A percentile compares a stretch with the other conserved stretches of the same genome.
phyloP scores from a whole-genome alignment of 2,113 vertebrate species.

The Equus przewalskii region DNA sequence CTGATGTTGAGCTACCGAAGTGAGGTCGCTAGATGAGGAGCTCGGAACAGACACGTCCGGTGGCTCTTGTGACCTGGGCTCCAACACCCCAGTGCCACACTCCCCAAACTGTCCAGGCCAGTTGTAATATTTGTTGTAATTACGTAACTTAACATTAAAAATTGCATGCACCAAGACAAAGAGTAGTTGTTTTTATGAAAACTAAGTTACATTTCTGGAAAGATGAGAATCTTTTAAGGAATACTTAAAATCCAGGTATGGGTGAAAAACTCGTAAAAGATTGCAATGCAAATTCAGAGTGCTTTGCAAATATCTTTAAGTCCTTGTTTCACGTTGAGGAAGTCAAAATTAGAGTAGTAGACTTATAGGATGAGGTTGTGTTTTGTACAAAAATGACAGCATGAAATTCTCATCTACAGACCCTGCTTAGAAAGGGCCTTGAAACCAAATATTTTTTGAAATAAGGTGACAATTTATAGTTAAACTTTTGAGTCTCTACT shows the following conservation, averaged over 20 bases:
- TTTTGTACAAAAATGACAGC: neutral
- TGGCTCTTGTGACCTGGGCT: neutral
- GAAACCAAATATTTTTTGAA: neutral
- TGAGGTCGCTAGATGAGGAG: neutral
- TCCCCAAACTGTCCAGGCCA: neutral
- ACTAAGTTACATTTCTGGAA: slow-evolving; percentile 36
- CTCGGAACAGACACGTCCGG: neutral
- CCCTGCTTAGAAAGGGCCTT: neutral
- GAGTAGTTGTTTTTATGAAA: slow-evolving; percentile 49
- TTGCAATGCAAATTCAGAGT: neutral
- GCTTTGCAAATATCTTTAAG: neutral
- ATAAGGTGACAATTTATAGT: neutral
- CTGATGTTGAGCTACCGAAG: neutral
- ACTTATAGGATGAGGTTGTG: neutral
- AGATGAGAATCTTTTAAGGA: slow-evolving; percentile 45
- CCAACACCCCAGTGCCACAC: neutral
- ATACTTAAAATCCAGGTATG: slow-evolving; percentile 43
- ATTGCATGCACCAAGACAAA: neutral
- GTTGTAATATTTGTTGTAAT: neutral
- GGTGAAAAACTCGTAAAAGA: neutral
- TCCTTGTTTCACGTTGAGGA: slow-evolving; percentile 43
- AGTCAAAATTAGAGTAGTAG: slow-evolving; percentile 45
- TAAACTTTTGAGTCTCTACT: slow-evolving; percentile 17
- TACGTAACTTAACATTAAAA: slow-evolving; percentile 25
- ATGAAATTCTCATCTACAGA: slow-evolving; percentile 34